Evolutionary conservation across 1,140 invertebrate genomes (phyloP).

Genomic region (Agrilus planipennis): DNA sequence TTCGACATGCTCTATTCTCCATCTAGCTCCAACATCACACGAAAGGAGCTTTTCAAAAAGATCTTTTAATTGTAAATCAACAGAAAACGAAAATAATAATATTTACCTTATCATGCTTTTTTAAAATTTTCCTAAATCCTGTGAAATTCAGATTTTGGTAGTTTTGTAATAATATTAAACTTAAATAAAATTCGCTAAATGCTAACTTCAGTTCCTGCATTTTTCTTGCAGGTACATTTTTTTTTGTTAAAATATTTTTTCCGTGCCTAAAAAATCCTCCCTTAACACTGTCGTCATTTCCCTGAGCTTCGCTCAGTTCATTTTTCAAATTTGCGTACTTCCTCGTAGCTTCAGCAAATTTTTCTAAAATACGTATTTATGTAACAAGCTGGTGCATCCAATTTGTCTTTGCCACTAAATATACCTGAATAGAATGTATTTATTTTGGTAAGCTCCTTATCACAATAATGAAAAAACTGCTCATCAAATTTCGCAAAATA

Average conservation of each 20-base stretch:
- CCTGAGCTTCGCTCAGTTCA: constrained; percentile 69
- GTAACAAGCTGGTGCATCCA: not conserved
- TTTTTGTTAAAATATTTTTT: constrained; percentile 33
- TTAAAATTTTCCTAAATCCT: constrained; percentile 98
- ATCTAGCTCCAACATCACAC: constrained; percentile 67
- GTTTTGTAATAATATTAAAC: constrained; percentile 83
- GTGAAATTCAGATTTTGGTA: constrained; percentile 96
- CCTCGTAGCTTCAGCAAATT: constrained; percentile 90
- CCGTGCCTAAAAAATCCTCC: constrained; percentile 38
- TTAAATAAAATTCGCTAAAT: constrained; percentile 98
- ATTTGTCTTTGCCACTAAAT: not conserved
- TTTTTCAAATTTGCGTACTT: constrained; percentile 86
- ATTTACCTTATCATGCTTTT: constrained; percentile 97
- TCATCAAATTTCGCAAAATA: constrained; percentile 95
- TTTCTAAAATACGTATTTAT: constrained; percentile 52
- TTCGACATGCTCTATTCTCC: constrained; percentile 88
- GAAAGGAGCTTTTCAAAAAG: constrained; percentile 46
- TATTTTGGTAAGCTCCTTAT: constrained; percentile 91
- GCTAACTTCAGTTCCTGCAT: constrained; percentile 92
- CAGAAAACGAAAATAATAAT: not conserved
- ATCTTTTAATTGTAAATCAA: not conserved
- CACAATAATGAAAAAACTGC: constrained; percentile 89
- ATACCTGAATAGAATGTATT: constrained; percentile 93
- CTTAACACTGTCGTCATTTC: constrained; percentile 45
- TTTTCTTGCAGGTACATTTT: constrained; percentile 58